Conservation (phyloP, 1,140 invertebrate genomes). For the Uloborus diversus region DNA sequence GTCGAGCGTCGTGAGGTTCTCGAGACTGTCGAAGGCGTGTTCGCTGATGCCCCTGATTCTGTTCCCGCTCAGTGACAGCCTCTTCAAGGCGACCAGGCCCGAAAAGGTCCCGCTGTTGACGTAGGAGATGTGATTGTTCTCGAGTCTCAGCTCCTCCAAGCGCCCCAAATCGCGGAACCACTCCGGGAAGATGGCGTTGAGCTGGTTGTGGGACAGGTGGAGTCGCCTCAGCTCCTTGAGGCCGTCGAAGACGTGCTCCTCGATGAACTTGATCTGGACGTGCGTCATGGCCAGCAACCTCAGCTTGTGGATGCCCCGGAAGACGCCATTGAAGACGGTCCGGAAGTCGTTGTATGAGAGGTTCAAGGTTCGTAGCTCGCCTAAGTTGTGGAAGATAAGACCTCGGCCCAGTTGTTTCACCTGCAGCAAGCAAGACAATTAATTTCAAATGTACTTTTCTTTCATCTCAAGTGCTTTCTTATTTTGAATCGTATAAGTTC, state of each 20-base stretch:
- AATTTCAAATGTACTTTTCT: no score
- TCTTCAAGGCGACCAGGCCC: conserved; percentile 79
- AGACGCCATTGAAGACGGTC: conserved; percentile 80
- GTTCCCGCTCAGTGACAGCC: conserved; percentile 81
- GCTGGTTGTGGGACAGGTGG: conserved; percentile 77
- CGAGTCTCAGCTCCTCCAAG: conserved; percentile 73
- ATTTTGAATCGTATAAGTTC: no score
- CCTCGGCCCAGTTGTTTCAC: conserved; percentile 61
- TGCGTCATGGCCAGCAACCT: conserved; percentile 72
- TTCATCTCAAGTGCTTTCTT: no score
- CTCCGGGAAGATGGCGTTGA: conserved; percentile 61
- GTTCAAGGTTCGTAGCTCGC: conserved; percentile 78
- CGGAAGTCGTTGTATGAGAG: conserved; percentile 79
- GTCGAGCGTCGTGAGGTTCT: conserved; percentile 61
- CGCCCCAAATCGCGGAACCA: conserved; percentile 60
- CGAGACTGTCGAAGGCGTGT: conserved; percentile 85
- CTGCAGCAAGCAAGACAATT: no score
- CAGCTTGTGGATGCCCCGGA: conserved; percentile 76
- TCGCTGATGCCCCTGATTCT: conserved; percentile 85
- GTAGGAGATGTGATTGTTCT: conserved; percentile 83
- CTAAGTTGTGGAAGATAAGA: conserved; percentile 77
- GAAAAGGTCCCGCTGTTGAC: conserved; percentile 88
- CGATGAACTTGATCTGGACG: conserved; percentile 71
- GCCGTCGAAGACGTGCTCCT: conserved; percentile 71
- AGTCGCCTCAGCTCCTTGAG: conserved; percentile 78